Conservation (phyloP, 2,113 vertebrate genomes). For the Chaetura pelagica region DNA sequence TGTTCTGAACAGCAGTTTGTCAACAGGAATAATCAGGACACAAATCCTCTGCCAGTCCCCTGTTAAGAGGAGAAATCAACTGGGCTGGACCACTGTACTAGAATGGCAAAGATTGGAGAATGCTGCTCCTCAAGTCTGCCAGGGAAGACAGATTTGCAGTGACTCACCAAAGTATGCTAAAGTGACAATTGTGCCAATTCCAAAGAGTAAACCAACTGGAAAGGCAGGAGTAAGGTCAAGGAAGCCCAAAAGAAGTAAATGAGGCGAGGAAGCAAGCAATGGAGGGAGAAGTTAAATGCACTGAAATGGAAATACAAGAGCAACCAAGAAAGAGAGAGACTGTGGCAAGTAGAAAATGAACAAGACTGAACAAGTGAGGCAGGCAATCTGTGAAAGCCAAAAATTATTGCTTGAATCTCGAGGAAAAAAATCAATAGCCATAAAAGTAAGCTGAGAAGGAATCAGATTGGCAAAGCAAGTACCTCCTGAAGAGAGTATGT, state of each 20-base stretch:
- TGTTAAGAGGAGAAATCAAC: not conserved
- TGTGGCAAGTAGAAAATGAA: not conserved
- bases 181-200: not conserved
- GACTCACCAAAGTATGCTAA: not conserved
- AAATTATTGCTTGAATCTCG: not conserved
- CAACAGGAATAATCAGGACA: not conserved
- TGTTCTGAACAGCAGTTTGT: not conserved
- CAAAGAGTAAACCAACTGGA: not conserved
- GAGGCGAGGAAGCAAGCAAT: not conserved
- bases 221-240: not conserved
- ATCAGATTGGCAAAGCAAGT: not conserved
- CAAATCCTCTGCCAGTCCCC: not conserved
- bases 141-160: not conserved
- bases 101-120: not conserved
- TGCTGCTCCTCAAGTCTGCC: not conserved
- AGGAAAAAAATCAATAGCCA: not conserved
- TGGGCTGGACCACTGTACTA: not conserved
- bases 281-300: not conserved
- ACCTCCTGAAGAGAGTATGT: not conserved
- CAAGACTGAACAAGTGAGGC: not conserved
- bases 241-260: slow-evolving; percentile 29
- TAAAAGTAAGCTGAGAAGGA: not conserved
- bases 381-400: not conserved
- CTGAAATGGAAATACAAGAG: slow-evolving; percentile 2
- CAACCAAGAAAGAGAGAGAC: not conserved